Percentiles rank a stretch among this genome's conserved stretches.
Conservation (phyloP, 2,888 invertebrate genomes). For the Caradrina kadenii region DNA sequence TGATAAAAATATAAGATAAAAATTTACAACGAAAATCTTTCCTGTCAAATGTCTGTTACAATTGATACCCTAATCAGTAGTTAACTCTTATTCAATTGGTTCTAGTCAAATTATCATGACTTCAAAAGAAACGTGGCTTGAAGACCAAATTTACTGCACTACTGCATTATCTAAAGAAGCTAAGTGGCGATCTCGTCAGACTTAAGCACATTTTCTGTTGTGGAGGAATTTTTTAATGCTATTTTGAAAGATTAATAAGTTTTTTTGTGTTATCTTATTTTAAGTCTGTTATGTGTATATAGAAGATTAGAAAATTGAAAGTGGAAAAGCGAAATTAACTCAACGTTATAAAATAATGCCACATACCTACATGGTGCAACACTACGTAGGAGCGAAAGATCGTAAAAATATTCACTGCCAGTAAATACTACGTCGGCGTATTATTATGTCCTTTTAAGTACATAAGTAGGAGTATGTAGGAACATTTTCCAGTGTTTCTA, state of each 20-base stretch:
- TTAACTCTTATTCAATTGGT: slow-evolving; percentile 26
- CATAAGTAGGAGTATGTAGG: neutral
- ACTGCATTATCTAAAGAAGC: neutral
- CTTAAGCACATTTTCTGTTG: too few relatives aligned
- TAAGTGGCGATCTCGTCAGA: too few relatives aligned
- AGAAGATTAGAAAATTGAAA: slow-evolving; percentile 36
- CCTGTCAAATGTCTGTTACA: slow-evolving; percentile 23
- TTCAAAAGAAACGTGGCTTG: slow-evolving; percentile 25
- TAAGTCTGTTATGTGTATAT: too few relatives aligned
- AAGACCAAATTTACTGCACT: slow-evolving; percentile 21
- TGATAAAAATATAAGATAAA: slow-evolving; percentile 31
- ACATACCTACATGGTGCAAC: slow-evolving; percentile 11
- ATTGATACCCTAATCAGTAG: slow-evolving; percentile 43
- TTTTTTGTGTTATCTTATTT: too few relatives aligned
- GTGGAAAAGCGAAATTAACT: slow-evolving; percentile 15
- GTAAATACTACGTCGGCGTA: slow-evolving; percentile 17
- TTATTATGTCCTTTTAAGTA: slow-evolving; percentile 3
- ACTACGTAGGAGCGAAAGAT: slow-evolving; percentile 4
- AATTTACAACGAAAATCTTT: slow-evolving; percentile 14
- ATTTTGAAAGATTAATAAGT: too few relatives aligned
- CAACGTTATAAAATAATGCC: slow-evolving; percentile 7
- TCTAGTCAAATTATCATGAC: slow-evolving; percentile 22
- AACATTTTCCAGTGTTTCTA: slow-evolving; percentile 5
- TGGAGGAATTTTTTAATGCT: too few relatives aligned
- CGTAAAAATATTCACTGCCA: slow-evolving; percentile 22